Evolutionary conservation across 23 tunicate genomes (phyloP).

Genomic region (Styela plicata): DNA sequence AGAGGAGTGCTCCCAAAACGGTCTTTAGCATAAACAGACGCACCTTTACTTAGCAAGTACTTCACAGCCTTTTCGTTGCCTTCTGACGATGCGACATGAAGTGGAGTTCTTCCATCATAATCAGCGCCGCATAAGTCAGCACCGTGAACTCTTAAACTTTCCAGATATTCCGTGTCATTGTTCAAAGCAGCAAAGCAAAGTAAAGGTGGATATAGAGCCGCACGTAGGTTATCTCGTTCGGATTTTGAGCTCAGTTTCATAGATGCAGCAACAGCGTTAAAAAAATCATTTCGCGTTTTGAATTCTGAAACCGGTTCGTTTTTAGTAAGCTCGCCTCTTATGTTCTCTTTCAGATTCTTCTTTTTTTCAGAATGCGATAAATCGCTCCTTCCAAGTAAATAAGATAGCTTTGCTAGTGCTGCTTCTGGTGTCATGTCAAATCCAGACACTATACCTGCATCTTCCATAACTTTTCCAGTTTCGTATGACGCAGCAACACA

Average conservation of each 20-base stretch:
- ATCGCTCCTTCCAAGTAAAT: constrained; percentile 21
- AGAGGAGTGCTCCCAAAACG: constrained; percentile 30
- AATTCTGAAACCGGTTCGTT: constrained; percentile 12
- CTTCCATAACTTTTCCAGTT: constrained; percentile 38
- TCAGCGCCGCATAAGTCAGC: constrained; percentile 30
- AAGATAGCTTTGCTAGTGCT: constrained; percentile 42
- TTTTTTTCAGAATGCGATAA: not conserved
- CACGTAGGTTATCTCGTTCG: constrained; percentile 18
- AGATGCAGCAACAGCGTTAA: constrained; percentile 11
- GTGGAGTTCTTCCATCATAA: constrained; percentile 40
- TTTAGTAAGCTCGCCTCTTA: constrained; percentile 41
- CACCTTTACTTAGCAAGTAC: constrained; percentile 37
- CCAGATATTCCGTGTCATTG: constrained; percentile 24
- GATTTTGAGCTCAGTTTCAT: constrained; percentile 24
- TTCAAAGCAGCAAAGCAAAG: constrained; percentile 42
- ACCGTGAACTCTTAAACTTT: constrained; percentile 24
- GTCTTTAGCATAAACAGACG: constrained; percentile 30
- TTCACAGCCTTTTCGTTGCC: constrained; percentile 27
- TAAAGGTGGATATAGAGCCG: constrained; percentile 36
- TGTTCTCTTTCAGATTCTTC: constrained; percentile 21
- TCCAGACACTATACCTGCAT: constrained; percentile 31
- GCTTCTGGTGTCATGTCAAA: constrained; percentile 52
- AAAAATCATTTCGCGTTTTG: constrained; percentile 8
- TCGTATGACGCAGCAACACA: constrained; percentile 33
- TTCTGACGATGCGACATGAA: constrained; percentile 41